Evolutionary conservation across 1,140 invertebrate genomes (phyloP), one percentile per base, ranked within the genome.

Genomic region (Bombus difficillimus): DNA sequence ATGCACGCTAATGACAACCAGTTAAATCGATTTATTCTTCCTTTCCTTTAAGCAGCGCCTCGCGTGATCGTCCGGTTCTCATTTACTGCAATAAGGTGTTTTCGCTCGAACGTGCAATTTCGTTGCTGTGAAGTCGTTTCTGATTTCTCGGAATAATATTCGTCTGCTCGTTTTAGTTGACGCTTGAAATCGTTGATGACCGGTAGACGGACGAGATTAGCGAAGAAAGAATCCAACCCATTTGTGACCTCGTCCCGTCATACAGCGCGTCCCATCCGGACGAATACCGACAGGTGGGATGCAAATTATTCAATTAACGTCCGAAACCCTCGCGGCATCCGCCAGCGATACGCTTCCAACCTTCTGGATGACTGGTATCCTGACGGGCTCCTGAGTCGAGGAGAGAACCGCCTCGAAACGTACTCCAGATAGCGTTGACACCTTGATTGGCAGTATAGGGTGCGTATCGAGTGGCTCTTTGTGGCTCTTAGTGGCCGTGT

Each of bases 231-330:
- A 47, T 8, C 22, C 15, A 39, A 15, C 5, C 8, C 9, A 22
- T 43, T 32, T 37, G 69, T 87, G 86, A 88, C 81, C 89, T 85
- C 79, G 43, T 86, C 37, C 78, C 85, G 81, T 87, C 75, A 72
- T 82, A 85, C 18, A 15, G 8, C 8, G 9, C 32, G 32, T 37
- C 32, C 15, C 32, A 18, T 34, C 34, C 62, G 4, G 13, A 66
- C 64, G 66, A 22, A 34, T 22, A 66, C 12, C 78, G 80, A 81
- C 83, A 91, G 91, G 90, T 91, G 92, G 85, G 90, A 94, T 94
- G 93, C 91, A 94, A 94, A 94, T 94, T 94, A 93, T 94, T 94
- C 93, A 93, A 93, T 94, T 94, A 94, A 93, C 90, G 91, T 93
- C 88, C 86, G 84, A 86, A 89, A 74, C 28, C 32, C 86, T 86